phyloP scores from a whole-genome alignment of 1,140 invertebrate genomes.

The Myzus persicae region DNA sequence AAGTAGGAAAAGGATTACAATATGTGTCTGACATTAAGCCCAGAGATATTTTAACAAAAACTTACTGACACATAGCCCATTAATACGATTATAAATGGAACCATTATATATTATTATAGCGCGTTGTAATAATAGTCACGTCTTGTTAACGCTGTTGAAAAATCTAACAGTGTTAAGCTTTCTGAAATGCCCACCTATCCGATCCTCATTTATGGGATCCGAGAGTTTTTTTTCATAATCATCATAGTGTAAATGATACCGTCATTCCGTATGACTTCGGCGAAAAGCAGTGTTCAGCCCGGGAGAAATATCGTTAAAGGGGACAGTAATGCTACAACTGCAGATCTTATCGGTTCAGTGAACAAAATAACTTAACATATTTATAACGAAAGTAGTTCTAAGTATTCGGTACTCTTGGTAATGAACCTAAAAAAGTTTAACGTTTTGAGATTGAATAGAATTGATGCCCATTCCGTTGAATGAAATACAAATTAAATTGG shows the following conservation, averaged over 20 bases:
- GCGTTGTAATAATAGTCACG: not conserved
- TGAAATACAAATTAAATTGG: not conserved
- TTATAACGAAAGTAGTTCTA: not conserved
- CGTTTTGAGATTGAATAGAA: slow-evolving; percentile 17
- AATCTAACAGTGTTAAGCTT: not conserved
- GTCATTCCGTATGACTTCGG: not conserved
- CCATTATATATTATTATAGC: not conserved
- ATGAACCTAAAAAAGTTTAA: slow-evolving; percentile 28
- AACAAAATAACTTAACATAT: slow-evolving; percentile 33
- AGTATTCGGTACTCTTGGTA: not conserved
- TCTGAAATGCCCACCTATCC: not conserved
- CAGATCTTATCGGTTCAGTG: not conserved
- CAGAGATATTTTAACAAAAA: slow-evolving; percentile 8
- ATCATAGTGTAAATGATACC: not conserved
- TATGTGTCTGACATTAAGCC: not conserved
- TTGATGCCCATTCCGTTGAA: not conserved
- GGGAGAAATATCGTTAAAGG: not conserved
- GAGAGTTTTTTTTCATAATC: slow-evolving; percentile 2
- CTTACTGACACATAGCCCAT: not conserved
- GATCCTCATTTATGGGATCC: not conserved
- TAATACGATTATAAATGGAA: slow-evolving; percentile 24
- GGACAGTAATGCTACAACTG: not conserved
- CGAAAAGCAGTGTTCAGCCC: not conserved
- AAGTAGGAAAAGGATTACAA: not conserved
- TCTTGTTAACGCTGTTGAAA: not conserved